These are phyloP conservation scores for Synergus itoensis DNA, from an alignment of 2,888 invertebrate species.

Conservation along the genomic window DNA sequence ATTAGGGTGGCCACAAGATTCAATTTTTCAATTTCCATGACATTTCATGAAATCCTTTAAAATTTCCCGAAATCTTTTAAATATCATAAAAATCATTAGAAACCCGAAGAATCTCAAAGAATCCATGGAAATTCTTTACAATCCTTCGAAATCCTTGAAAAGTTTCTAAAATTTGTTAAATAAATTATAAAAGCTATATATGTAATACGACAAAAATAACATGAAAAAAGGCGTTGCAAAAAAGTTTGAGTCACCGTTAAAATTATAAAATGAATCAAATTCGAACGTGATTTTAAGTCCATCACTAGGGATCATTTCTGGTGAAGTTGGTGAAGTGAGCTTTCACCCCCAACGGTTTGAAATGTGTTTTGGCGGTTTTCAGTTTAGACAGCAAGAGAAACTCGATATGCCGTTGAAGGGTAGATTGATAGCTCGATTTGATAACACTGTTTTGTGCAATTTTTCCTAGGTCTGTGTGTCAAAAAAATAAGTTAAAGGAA, in stretches of 20 bases:
- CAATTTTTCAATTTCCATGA: no score
- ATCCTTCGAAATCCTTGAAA: no score
- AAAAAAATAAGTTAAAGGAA: constrained; percentile 34
- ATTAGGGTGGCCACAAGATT: no score
- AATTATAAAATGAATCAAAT: neutral
- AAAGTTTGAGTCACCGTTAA: neutral
- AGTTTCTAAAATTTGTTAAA: no score
- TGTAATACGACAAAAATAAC: no score
- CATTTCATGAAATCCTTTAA: no score
- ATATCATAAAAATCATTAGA: no score
- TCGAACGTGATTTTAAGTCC: constrained; percentile 38
- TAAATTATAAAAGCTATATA: no score
- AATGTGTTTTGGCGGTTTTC: constrained; percentile 56
- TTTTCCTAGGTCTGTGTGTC: constrained; percentile 46
- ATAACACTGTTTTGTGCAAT: constrained; percentile 53
- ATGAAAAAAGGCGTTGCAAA: neutral
- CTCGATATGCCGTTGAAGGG: constrained; percentile 42
- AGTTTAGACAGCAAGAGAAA: constrained; percentile 48
- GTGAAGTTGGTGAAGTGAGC: constrained; percentile 39
- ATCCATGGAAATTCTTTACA: no score
- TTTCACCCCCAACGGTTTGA: constrained; percentile 45
- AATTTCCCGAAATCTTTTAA: no score
- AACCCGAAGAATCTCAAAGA: no score
- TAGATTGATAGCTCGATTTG: constrained; percentile 52
- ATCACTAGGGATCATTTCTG: constrained; percentile 40